phyloP scores from a whole-genome alignment of 23 tunicate genomes.

The Clavelina lepadiformis region DNA sequence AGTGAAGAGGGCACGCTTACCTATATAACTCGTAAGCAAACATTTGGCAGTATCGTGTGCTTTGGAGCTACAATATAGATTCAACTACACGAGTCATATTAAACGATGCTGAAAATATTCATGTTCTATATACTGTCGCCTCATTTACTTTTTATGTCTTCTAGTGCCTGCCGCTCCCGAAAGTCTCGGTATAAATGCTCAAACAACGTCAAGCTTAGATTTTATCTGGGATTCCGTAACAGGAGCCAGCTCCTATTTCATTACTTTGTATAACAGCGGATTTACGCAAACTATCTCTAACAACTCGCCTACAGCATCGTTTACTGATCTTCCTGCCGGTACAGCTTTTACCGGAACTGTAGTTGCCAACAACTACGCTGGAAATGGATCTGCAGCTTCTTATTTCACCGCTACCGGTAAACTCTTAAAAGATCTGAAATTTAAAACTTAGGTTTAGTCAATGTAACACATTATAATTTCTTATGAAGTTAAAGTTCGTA shows the following conservation, averaged over 20 bases:
- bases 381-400: conserved; percentile 13
- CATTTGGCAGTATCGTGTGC: too few species aligned
- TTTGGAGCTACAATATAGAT: too few species aligned
- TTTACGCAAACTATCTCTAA: too few species aligned
- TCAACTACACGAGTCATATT: too few species aligned
- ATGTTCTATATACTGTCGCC: too few species aligned
- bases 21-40: conserved; percentile 25
- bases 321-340: conserved; percentile 1
- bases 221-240: conserved; percentile 8
- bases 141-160: neutral
- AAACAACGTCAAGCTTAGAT: conserved; percentile 5
- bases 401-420: conserved; percentile 18
- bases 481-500: too few species aligned
- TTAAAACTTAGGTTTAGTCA: too few species aligned
- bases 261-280: neutral
- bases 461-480: too few species aligned
- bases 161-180: conserved; percentile 17
- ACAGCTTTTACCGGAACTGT: neutral
- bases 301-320: neutral
- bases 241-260: conserved; percentile 23
- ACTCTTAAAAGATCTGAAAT: too few species aligned
- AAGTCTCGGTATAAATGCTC: neutral
- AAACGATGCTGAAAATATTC: too few species aligned
- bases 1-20: conserved; percentile 6
- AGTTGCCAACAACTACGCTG: conserved; percentile 23